phyloP scores from a whole-genome alignment of 2,888 invertebrate species.

The Drosophila dives region DNA sequence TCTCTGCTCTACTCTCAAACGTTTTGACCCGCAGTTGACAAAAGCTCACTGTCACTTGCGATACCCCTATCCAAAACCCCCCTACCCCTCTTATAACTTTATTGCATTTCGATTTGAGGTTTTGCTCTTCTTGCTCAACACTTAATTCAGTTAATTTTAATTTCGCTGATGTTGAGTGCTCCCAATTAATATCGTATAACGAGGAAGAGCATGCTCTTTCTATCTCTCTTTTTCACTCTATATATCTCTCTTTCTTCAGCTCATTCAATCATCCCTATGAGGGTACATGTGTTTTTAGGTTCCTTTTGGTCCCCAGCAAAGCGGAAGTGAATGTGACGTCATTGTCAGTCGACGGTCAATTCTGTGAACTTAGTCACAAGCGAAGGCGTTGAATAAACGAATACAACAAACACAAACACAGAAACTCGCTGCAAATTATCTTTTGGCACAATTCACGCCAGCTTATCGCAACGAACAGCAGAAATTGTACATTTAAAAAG shows the following conservation, averaged over 20 bases:
- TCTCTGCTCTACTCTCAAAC: not conserved
- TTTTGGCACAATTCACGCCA: conserved; percentile 60
- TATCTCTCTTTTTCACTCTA: not conserved
- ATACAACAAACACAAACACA: conserved; percentile 23
- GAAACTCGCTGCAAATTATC: conserved; percentile 50
- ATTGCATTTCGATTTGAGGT: conserved; percentile 57
- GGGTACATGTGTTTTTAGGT: conserved; percentile 8
- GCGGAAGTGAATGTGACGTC: conserved; percentile 53
- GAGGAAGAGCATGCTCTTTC: not conserved
- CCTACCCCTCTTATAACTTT: conserved; percentile 10
- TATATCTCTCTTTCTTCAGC: not conserved
- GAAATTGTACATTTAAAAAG: conserved; percentile 5
- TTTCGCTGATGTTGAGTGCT: conserved; percentile 22
- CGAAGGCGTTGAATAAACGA: conserved; percentile 29
- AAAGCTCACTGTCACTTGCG: not conserved
- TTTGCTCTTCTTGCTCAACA: conserved; percentile 32
- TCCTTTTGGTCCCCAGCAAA: conserved; percentile 7
- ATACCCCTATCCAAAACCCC: not conserved
- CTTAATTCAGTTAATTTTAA: conserved; percentile 71
- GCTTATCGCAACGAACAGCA: conserved; percentile 47
- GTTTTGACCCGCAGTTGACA: conserved; percentile 58
- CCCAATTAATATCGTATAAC: conserved; percentile 57
- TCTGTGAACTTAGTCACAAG: conserved; percentile 31
- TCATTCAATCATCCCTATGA: conserved; percentile 29
- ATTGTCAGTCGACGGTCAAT: conserved; percentile 20